Evolutionary conservation across 2,113 vertebrate species (phyloP), one percentile per base, ranked within the genome.

Genomic region (Microtus oregoni): DNA sequence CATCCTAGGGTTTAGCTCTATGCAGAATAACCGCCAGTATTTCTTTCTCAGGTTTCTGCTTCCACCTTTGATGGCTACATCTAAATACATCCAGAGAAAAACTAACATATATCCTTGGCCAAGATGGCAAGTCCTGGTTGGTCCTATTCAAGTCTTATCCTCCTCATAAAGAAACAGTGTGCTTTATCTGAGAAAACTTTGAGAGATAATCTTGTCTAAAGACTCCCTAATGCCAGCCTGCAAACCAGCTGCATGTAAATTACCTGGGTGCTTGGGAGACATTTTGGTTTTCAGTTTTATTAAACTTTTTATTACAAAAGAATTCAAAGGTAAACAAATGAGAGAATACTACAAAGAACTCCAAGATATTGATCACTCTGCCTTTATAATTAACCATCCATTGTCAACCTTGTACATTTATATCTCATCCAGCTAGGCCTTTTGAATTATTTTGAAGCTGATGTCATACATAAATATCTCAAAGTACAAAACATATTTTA

Each of bases 141-240:
- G 63, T 65, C 52, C 73, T 94, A 86, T 87, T 90, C 83, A 85
- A 47, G 30, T 32, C 78, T 91, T 19, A 89, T 92, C 58, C 19
- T 89, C 30, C 26, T 95, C 58, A 17, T 82, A 68, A 93, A 90
- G 91, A 90, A 92, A 41, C 30, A 92, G 19, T 90, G 68, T 88
- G 32, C 87, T 68, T 87, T 92, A 47, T 75, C n/a, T 72, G 19
- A n/a, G 92, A 92, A 92, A 91, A 17, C 32, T 96, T 85, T 96
- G 79, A 96, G 65, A 95, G 58, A 90, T 88, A 90, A 93, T 90
- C 70, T 87, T 91, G 11, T 86, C 63, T 95, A 90, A 95, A 96
- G 52, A 44, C 24, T 85, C 41, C 47, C 19, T 72, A 93, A 89
- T 92, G 87, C 35, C 88, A 95, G 28, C 73, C 20, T 90, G 32